phyloP scores from a whole-genome alignment of 1,140 invertebrate species.

The Caenorhabditis remanei region DNA sequence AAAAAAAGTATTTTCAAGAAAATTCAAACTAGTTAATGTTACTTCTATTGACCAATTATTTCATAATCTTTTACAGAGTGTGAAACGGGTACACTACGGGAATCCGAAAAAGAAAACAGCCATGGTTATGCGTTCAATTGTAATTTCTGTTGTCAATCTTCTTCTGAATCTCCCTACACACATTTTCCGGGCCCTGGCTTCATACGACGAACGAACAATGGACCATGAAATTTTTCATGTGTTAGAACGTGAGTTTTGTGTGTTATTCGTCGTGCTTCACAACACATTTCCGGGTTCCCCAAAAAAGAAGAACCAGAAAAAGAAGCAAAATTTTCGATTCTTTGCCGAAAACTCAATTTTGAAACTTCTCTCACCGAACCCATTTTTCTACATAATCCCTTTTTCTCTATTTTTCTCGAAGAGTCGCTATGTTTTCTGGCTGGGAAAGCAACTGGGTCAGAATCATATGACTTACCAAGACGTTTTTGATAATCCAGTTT shows the following conservation, averaged over 20 bases:
- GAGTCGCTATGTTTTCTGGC: not conserved
- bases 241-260: conserved; percentile 60
- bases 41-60: not conserved
- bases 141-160: conserved; percentile 75
- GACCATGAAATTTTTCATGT: conserved; percentile 34
- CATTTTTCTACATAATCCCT: conserved; percentile 40
- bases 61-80: not conserved
- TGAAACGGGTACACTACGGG: not conserved
- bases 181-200: conserved; percentile 68
- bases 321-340: conserved; percentile 24
- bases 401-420: not conserved
- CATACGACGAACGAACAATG: conserved; percentile 67
- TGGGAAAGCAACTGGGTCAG: not conserved
- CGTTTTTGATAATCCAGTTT: conserved; percentile 27
- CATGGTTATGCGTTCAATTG: conserved; percentile 74
- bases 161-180: conserved; percentile 75
- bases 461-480: not conserved
- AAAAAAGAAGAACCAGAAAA: conserved; percentile 7
- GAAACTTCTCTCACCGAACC: conserved; percentile 32
- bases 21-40: not conserved
- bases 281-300: conserved; percentile 8
- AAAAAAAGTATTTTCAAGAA: not conserved
- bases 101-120: conserved; percentile 69
- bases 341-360: conserved; percentile 33
- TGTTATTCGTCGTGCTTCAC: not conserved